These are phyloP conservation scores for Calephelis virginiensis DNA, from an alignment of 1,140 invertebrate species.

Conservation along the genomic window DNA sequence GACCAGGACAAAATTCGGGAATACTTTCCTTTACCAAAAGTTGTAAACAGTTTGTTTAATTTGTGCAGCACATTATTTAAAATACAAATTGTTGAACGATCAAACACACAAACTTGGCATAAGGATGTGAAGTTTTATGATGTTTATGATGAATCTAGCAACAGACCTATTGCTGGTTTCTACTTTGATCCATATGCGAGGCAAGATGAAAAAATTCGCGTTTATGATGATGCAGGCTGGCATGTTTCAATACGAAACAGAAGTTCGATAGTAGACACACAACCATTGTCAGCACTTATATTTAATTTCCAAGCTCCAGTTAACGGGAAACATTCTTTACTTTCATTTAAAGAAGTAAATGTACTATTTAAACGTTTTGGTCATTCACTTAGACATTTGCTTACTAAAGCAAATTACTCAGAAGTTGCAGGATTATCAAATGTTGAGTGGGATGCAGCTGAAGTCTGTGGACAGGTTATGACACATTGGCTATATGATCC, in stretches of 20 bases:
- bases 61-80: slow-evolving; percentile 89
- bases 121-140: slow-evolving; percentile 91
- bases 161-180: slow-evolving; percentile 86
- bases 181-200: slow-evolving; percentile 91
- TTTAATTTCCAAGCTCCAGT: slow-evolving; percentile 87
- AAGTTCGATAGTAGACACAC: slow-evolving; percentile 80
- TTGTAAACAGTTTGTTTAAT: slow-evolving; percentile 87
- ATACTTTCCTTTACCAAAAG: slow-evolving; percentile 91
- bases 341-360: slow-evolving; percentile 87
- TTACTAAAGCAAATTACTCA: slow-evolving; percentile 88
- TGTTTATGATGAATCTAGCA: slow-evolving; percentile 85
- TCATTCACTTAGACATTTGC: slow-evolving; percentile 87
- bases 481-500: slow-evolving; percentile 89
- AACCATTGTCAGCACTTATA: slow-evolving; percentile 88
- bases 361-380: slow-evolving; percentile 92
- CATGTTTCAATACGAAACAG: slow-evolving; percentile 84
- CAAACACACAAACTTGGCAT: slow-evolving; percentile 87
- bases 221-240: slow-evolving; percentile 82
- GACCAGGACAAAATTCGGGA: slow-evolving; percentile 86
- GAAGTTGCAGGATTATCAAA: slow-evolving; percentile 91
- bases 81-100: slow-evolving; percentile 87
- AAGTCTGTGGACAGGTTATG: slow-evolving; percentile 89
- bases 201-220: slow-evolving; percentile 80
- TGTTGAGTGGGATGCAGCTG: slow-evolving; percentile 94
- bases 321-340: slow-evolving; percentile 82